Evolutionary conservation across 2,888 invertebrate species (phyloP), one percentile per base, ranked within the genome.

Genomic region (Ophraella communa): DNA sequence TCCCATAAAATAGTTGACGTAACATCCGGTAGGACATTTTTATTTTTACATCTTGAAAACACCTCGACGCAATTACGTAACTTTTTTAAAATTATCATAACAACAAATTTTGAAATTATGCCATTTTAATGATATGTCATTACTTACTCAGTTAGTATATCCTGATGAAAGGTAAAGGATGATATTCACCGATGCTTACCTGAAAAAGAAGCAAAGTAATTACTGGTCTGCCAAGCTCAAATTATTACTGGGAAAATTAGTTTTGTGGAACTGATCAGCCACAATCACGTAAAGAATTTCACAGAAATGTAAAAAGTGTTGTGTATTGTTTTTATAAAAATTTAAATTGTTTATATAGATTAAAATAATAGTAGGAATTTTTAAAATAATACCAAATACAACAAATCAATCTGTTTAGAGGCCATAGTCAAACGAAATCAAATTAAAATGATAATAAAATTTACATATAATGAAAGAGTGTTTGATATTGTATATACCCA

Each of bases 101-200:
- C 51, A 42, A 42, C 27, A n/a, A 56, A 27, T 4, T 4, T 27
- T 24, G 17, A 4, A 24, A 59, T 64, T 62, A 68, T 62, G 62
- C 58, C 54, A 64, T 33, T 64, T 64, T 66, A 68, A 68, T 68
- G 57, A 60, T 55, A 51, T 55, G 45, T 68, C 58, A 66, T 66
- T 68, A 68, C 66, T 66, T 55, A 68, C 68, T 10, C n/a, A 24
- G 14, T 27, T 27, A 51, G 27, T 24, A 24, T 47, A 23, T 42
- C 39, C 56, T 59, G 64, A 64, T 53, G 66, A 66, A 55, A 56
- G 51, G 55, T 30, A 55, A n/a, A 27, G 21, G 14, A 64, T 35
- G 27, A 33, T 27, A 49, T 65, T 53, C 55, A 57, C 57, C 56
- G 53, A 21, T 24, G 42, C 64, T 66, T 64, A 68, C 68, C 68